Evolutionary conservation across 2,888 invertebrate species (phyloP), one percentile per base, ranked within the genome.

Genomic region (Phorcus lineatus): DNA sequence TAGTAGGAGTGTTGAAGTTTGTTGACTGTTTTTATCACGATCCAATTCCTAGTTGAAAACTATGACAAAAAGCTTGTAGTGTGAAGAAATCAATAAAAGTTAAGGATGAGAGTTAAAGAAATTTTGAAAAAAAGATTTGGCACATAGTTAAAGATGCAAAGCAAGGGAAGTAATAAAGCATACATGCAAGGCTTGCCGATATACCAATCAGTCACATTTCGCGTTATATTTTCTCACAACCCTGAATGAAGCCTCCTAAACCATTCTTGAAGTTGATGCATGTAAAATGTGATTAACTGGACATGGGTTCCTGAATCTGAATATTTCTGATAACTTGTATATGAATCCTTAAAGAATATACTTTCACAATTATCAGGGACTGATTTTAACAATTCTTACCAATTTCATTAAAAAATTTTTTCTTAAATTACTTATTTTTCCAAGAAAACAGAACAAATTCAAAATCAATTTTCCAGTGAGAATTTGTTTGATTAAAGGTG

Each of bases 241-340:
- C 70, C 70, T 36, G 70, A 70, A 70, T 70, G 70, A 70, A 70
- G 70, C 70, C n/a, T 70, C n/a, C 70, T 70, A 11, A 19, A 17
- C 40, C 40, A 70, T 70, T 17, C 36, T 36, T 31, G 70, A 70
- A 70, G 17, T 70, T 70, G 40, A 70, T 36, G 19, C n/a, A 70
- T 36, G 36, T 19, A 31, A 36, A 19, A 57, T 57, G 24, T 28
- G 36, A 16, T 70, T 11, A 17, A n/a, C 17, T n/a, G 36, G 0
- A 1, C 19, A 70, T 19, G 3, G 16, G 24, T 28, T n/a, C 28
- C 11, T 28, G 16, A 11, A 22, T 19, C 36, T 17, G 19, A 70
- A 31, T 70, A 67, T 16, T 31, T 67, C 0, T 70, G 70, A 47
- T 47, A 11, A 36, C 7, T 36, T 7, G 7, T 3, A 36, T 7